Evolutionary conservation across 2,888 invertebrate species (phyloP).

Genomic region (Dichetophora obliterata): DNA sequence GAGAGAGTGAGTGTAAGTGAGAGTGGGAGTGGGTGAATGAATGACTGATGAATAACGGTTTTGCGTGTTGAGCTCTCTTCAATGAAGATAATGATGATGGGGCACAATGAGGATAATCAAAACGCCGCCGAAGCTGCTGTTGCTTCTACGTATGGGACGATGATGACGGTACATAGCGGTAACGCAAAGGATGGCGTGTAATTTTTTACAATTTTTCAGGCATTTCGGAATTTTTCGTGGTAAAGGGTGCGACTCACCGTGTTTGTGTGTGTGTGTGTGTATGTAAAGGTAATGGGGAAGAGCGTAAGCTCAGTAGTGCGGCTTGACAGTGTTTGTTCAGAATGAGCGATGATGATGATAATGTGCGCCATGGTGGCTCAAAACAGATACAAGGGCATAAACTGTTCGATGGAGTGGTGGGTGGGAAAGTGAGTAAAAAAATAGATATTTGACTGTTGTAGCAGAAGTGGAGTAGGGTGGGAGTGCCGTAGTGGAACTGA

Average conservation of each 20-base stretch:
- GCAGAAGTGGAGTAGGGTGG: not conserved
- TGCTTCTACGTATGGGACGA: not conserved
- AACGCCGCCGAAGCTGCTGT: not conserved
- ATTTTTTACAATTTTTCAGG: conserved; percentile 25
- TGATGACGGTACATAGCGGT: not conserved
- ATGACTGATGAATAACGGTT: conserved; percentile 27
- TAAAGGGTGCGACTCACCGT: not conserved
- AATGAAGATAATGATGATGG: not conserved
- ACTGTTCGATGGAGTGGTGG: not conserved
- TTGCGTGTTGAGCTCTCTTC: not conserved
- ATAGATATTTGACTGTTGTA: too few relatives aligned
- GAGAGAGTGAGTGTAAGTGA: not conserved
- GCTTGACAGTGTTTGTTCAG: not conserved
- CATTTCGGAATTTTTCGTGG: conserved; percentile 23
- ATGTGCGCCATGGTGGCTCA: not conserved
- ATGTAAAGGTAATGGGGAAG: not conserved
- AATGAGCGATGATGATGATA: not conserved
- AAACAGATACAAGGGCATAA: not conserved
- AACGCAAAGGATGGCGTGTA: not conserved
- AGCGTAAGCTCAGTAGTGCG: not conserved
- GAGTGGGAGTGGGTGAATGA: not conserved
- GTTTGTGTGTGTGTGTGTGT: not conserved
- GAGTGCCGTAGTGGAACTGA: conserved; percentile 12
- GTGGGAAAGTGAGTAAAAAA: not conserved
- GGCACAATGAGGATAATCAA: conserved; percentile 1